Conservation (phyloP, 35 echinoderm and acorn worm genomes). For the Ophiothrix spiculata region DNA sequence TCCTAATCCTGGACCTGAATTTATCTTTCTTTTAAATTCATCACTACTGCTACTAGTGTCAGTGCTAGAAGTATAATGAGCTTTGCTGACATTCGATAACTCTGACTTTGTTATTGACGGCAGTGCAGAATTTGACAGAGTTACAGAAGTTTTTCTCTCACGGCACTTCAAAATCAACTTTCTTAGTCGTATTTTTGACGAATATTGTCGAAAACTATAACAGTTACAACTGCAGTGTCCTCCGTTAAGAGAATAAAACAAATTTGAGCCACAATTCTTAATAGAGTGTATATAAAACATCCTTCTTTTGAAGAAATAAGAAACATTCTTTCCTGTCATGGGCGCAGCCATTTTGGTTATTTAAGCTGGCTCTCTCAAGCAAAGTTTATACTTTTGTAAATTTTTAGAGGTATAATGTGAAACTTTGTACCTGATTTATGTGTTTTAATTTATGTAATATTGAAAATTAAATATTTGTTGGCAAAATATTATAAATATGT, state of each 20-base stretch:
- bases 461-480: too few species aligned
- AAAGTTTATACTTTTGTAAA: too few species aligned
- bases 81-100: background rate
- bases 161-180: background rate
- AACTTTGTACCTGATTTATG: too few species aligned
- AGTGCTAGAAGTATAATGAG: too few species aligned
- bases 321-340: background rate
- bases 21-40: background rate
- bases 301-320: background rate
- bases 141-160: background rate
- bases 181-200: background rate
- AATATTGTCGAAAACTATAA: background rate
- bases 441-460: too few species aligned
- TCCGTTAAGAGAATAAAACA: background rate
- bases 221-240: background rate
- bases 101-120: background rate
- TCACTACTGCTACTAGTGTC: background rate
- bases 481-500: too few species aligned
- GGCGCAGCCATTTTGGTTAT: background rate
- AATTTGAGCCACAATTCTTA: background rate
- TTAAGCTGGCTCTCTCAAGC: background rate
- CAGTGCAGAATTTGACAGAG: background rate
- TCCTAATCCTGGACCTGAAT: background rate
- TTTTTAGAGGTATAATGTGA: too few species aligned
- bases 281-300: background rate